Percentiles rank a stretch among this genome's conserved stretches.
These are phyloP conservation scores for Chironomus striatipennis DNA, from an alignment of 1,140 invertebrate species.

Conservation along the genomic window DNA sequence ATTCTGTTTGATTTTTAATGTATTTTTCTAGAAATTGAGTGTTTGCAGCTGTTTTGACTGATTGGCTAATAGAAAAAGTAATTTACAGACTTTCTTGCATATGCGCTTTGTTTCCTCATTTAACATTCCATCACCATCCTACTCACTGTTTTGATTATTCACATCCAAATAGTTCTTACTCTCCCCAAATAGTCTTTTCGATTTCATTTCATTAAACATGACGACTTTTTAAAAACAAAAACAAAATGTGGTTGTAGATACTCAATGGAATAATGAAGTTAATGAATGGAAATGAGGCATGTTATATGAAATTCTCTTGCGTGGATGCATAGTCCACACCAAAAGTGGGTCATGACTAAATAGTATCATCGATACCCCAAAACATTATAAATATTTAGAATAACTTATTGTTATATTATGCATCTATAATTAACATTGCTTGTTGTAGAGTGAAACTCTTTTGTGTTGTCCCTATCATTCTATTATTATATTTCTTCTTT, in stretches of 20 bases:
- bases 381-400: conserved; percentile 24
- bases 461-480: background rate
- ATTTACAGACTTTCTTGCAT: too few species aligned
- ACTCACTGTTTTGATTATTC: too few species aligned
- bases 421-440: background rate
- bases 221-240: background rate
- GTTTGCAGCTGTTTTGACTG: too few species aligned
- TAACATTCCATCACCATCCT: too few species aligned
- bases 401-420: conserved; percentile 23
- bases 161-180: too few species aligned
- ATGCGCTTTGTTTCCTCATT: too few species aligned
- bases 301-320: background rate
- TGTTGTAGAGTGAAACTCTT: background rate
- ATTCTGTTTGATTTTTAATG: too few species aligned
- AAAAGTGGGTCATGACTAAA: background rate
- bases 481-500: too few species aligned
- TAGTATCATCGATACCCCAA: background rate
- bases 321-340: background rate
- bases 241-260: background rate
- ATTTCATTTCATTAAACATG: background rate
- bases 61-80: too few species aligned
- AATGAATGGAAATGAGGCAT: conserved; percentile 12
- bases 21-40: too few species aligned
- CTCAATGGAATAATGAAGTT: background rate
- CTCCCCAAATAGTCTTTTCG: too few species aligned